Conservation (phyloP, 2,113 vertebrate genomes). For the Cyanoramphus novaezelandiae region DNA sequence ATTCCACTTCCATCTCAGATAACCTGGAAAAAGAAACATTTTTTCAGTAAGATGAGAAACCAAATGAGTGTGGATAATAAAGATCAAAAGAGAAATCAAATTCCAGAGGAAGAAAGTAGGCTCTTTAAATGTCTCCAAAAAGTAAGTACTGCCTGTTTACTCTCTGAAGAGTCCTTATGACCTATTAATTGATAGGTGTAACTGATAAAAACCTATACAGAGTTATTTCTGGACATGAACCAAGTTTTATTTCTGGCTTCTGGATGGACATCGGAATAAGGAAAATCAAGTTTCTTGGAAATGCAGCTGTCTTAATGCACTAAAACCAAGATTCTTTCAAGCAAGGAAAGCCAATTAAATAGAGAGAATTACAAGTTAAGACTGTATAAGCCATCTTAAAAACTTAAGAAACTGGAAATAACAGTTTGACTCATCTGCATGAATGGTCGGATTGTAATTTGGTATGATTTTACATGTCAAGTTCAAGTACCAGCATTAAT, state of each 20-base stretch:
- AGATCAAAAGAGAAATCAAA: neutral
- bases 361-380: neutral
- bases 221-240: neutral
- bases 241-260: neutral
- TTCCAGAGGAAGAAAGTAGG: neutral
- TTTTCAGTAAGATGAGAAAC: neutral
- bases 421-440: neutral
- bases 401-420: neutral
- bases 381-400: neutral
- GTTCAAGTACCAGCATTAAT: neutral
- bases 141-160: neutral
- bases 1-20: neutral
- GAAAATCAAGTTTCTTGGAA: neutral
- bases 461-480: neutral
- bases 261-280: neutral
- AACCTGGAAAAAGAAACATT: neutral
- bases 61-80: neutral
- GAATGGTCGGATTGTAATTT: neutral
- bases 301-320: neutral
- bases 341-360: neutral
- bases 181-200: neutral
- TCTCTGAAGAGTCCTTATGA: neutral
- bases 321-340: neutral
- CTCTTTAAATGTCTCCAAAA: neutral
- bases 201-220: neutral